These are phyloP conservation scores for Calameuta idolon DNA, from an alignment of 2,888 invertebrate species.

Conservation along the genomic window DNA sequence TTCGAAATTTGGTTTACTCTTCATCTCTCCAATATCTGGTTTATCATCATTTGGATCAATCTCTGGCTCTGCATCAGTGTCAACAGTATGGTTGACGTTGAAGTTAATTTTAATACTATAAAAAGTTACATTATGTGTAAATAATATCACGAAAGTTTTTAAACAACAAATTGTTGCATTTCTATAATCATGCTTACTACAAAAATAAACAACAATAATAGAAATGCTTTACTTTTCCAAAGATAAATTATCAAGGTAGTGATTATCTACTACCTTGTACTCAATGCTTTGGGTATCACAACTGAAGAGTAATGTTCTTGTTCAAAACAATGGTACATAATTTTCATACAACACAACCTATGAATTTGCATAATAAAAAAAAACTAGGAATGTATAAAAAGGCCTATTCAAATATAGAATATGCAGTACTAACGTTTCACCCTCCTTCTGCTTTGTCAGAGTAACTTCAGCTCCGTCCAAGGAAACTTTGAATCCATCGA, in stretches of 20 bases:
- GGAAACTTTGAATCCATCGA: slow-evolving; percentile 86
- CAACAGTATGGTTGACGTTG: slow-evolving; percentile 96
- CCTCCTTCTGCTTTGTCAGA: slow-evolving; percentile 77
- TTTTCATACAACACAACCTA: not conserved
- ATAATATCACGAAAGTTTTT: not conserved
- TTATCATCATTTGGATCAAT: slow-evolving; percentile 75
- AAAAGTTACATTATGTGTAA: slow-evolving; percentile 28
- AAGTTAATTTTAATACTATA: slow-evolving; percentile 82
- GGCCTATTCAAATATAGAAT: not conserved
- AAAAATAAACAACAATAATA: slow-evolving; percentile 4
- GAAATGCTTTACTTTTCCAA: slow-evolving; percentile 3
- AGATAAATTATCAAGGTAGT: slow-evolving; percentile 41
- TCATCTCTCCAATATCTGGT: slow-evolving; percentile 84
- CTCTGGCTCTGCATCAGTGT: slow-evolving; percentile 79
- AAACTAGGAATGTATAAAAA: slow-evolving; percentile 10
- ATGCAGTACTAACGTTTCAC: slow-evolving; percentile 75
- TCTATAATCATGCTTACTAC: slow-evolving; percentile 6
- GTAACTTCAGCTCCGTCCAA: slow-evolving; percentile 88
- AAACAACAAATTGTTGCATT: slow-evolving; percentile 1
- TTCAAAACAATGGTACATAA: not conserved
- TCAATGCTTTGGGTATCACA: slow-evolving; percentile 23
- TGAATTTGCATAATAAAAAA: not conserved
- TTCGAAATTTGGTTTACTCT: slow-evolving; percentile 92
- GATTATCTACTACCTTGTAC: slow-evolving; percentile 13
- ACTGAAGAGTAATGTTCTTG: not conserved